Percentiles rank a stretch among this genome's conserved stretches.
These are phyloP conservation scores for Petaurus breviceps DNA, from an alignment of 2,113 vertebrate genomes.

Conservation along the genomic window DNA sequence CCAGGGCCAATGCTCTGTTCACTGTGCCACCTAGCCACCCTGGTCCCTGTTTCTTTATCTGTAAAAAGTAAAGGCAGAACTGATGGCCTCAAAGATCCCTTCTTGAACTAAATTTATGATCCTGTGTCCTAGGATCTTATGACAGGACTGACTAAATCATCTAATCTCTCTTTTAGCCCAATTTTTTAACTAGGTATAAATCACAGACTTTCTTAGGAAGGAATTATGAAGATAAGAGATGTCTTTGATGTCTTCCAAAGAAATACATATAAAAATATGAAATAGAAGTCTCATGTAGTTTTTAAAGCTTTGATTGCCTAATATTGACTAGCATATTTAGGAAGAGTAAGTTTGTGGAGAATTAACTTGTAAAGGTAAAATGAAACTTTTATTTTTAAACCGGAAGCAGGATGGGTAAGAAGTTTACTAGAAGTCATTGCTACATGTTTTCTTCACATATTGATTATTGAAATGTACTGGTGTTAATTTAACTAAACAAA, in stretches of 20 bases:
- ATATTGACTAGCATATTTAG: neutral
- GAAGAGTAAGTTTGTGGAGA: neutral
- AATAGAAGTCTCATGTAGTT: neutral
- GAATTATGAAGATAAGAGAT: neutral
- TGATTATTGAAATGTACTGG: neutral
- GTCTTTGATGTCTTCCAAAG: neutral
- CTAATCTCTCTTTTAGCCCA: neutral
- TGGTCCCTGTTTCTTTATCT: neutral
- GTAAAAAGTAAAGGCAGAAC: neutral
- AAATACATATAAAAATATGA: neutral
- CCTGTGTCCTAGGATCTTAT: neutral
- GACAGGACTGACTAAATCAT: neutral
- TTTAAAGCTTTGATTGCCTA: neutral
- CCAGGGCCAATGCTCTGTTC: too few species aligned
- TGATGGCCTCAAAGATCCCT: neutral
- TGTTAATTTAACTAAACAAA: neutral
- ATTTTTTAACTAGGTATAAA: neutral
- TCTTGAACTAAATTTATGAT: neutral
- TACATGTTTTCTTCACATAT: neutral
- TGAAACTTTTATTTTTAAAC: neutral
- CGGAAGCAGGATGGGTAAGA: conserved; percentile 30
- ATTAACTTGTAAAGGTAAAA: neutral
- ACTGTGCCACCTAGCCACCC: too few species aligned
- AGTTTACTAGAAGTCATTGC: neutral
- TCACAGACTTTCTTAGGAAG: neutral